Conservation (phyloP, 2,888 invertebrate genomes). For the Acleris emargana region DNA sequence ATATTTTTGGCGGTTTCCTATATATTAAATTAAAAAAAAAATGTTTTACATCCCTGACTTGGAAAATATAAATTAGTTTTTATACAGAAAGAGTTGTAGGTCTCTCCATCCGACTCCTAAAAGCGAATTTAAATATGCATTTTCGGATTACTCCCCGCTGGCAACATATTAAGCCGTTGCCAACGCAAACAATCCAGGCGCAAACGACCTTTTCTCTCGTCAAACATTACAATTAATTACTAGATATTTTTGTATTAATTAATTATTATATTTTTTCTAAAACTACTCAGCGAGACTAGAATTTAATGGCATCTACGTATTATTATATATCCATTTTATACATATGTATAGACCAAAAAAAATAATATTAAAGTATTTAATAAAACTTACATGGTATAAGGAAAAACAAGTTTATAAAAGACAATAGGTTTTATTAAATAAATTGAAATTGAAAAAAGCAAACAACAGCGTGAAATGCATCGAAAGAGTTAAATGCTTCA, state of each 20-base stretch:
- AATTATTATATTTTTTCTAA: slow-evolving; percentile 61
- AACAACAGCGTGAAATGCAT: slow-evolving; percentile 23
- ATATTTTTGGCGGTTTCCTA: no score
- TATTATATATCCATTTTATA: slow-evolving; percentile 52
- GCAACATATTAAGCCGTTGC: slow-evolving; percentile 40
- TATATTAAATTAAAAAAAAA: no score
- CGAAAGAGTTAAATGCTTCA: slow-evolving; percentile 25
- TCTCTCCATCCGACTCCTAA: slow-evolving; percentile 2
- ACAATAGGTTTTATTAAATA: not conserved
- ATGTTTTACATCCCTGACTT: no score
- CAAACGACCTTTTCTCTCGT: slow-evolving; percentile 46
- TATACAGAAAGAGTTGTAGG: not conserved
- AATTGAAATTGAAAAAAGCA: not conserved
- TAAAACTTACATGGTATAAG: slow-evolving; percentile 2
- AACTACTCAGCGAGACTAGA: slow-evolving; percentile 78
- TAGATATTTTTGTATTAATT: slow-evolving; percentile 58
- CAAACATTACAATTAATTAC: slow-evolving; percentile 62
- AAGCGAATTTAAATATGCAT: slow-evolving; percentile 32
- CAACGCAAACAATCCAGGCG: slow-evolving; percentile 19
- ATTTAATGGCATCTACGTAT: slow-evolving; percentile 72
- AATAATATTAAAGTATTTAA: slow-evolving; percentile 44
- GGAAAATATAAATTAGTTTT: no score
- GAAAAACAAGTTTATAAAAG: slow-evolving; percentile 6
- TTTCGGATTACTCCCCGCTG: slow-evolving; percentile 15
- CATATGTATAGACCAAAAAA: slow-evolving; percentile 52